Evolutionary conservation across 2,113 vertebrate species (phyloP), one percentile per base, ranked within the genome.

Genomic region (Typhlomys cinereus): DNA sequence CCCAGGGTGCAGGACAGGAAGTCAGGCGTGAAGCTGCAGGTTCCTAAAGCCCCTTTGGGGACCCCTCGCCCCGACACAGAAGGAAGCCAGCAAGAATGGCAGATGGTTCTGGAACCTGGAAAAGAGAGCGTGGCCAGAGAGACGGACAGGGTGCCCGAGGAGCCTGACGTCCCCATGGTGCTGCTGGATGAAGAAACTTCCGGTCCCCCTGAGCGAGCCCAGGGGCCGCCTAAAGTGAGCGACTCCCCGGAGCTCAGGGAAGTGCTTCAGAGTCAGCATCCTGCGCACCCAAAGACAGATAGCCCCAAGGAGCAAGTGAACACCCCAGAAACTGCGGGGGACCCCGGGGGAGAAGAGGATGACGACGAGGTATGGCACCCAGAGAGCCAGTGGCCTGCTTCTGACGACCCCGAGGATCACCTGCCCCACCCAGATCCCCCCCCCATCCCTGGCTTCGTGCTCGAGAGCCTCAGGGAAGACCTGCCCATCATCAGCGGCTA

Each of bases 401-500:
- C 73, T 5, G 46, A 59, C 66, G 87, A 46, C 13, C 70, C n/a
- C 4, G 59, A 44, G 1, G 94, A 85, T 25, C 50, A 39, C 15
- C 34, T 15, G 2, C 64, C 11, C 34, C 69, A 3, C 23, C n/a
- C 46, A 76, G 0, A 34, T 3, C 31, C 67, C 3, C 80, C 9
- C 0, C 34, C 79, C n/a, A 10, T 34, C 4, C 7, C 10, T 0
- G 41, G 96, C 29, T 92, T 96, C 9, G 97, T 98, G 69, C 98
- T 98, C 85, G 97, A 97, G 0, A 98, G 98, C 15, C 80, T 83
- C 11, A 92, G 98, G 39, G 93, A 97, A 93, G 96, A 83, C 34
- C 95, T 99, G 62, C 97, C 98, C 8, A 97, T 99, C 59, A 97
- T 98, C 2, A 97, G 98, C 92, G 97, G 96, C 29, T 98, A 98